Base-by-base conservation (phyloP, 2,888 invertebrate species). In the Flexamia atlantica region DNA sequence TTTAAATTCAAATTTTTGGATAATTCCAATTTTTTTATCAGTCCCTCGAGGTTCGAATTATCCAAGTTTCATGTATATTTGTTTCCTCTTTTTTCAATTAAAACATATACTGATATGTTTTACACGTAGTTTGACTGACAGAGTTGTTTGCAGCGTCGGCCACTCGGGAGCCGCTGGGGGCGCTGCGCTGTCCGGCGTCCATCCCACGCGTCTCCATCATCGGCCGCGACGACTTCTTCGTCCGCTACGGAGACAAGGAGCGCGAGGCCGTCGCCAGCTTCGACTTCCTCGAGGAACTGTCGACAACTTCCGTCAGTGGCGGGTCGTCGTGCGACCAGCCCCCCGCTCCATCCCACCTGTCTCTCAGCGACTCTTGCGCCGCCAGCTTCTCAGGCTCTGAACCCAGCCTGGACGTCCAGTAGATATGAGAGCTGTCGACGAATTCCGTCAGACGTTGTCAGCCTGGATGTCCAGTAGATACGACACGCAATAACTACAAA, bases 241-340 rank as follows among this genome's bases (percentile, higher is more conserved):
- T 94, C 85, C 93, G 95, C 87, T 96, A 93, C 91, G 95, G 95
- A 74, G 94, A 95, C 88, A 93, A 94, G 89, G 95, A 96, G 89
- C 92, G 92, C 86, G 95, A 95, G 89, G 95, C 95, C 86, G 94
- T 96, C 87, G 94, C 95, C 86, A 94, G 93, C 88, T 96, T 96
- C 91, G 95, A 95, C 91, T 96, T 96, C 92, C 92, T 96, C 88
- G 94, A 95, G 90, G 94, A 94, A 88, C 90, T 95, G 88, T 91
- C 92, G 88, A 88, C 89, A 23, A 87, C 90, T 89, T 91, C 88
- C 89, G 83, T 87, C 17, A 88, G 88, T 70, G 87, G 87, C 14
- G 86, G 86, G 40, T 87, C 87, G 12, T 84, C 82, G 23, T 40
- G 74, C 74, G 80, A 57, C 68, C 81, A 83, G 72, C 50, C 60